Evolutionary conservation across 2,113 vertebrate genomes (phyloP).

Genomic region (Ailuropoda melanoleuca): DNA sequence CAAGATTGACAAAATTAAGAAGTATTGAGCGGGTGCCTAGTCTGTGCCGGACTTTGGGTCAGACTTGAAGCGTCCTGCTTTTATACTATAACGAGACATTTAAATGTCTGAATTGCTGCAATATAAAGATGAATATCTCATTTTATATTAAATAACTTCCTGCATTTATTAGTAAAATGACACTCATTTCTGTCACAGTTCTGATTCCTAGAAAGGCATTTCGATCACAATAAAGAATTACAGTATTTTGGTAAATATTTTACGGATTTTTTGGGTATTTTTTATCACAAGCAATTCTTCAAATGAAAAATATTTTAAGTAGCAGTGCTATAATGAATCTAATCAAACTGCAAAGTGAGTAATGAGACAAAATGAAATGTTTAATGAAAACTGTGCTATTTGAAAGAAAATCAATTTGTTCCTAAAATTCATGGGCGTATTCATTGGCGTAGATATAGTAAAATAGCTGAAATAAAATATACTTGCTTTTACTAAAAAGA

Average conservation of each 20-base stretch:
- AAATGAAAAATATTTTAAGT: slow-evolving; percentile 34
- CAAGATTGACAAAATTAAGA: slow-evolving; percentile 12
- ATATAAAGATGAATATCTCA: neutral
- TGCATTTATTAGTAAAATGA: neutral
- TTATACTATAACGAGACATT: neutral
- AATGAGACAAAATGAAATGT: slow-evolving; percentile 47
- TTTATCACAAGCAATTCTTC: slow-evolving; percentile 17
- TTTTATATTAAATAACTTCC: neutral
- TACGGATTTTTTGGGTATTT: slow-evolving; percentile 22
- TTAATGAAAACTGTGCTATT: slow-evolving; percentile 26
- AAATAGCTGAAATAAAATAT: neutral
- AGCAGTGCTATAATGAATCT: neutral
- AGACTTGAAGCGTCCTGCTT: neutral
- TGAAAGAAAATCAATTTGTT: slow-evolving; percentile 50
- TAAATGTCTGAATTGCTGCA: neutral
- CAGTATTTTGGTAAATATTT: slow-evolving; percentile 51
- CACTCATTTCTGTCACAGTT: neutral
- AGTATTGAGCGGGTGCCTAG: neutral
- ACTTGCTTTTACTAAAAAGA: slow-evolving; percentile 35
- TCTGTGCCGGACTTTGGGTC: neutral
- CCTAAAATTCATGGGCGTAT: neutral
- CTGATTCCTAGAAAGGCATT: slow-evolving; percentile 11
- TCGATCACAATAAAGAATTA: slow-evolving; percentile 26
- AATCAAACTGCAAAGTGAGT: slow-evolving; percentile 31
- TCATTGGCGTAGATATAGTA: slow-evolving; percentile 18